These are phyloP conservation scores for Octonoba sinensis DNA, from an alignment of 2,888 invertebrate genomes.

Conservation along the genomic window DNA sequence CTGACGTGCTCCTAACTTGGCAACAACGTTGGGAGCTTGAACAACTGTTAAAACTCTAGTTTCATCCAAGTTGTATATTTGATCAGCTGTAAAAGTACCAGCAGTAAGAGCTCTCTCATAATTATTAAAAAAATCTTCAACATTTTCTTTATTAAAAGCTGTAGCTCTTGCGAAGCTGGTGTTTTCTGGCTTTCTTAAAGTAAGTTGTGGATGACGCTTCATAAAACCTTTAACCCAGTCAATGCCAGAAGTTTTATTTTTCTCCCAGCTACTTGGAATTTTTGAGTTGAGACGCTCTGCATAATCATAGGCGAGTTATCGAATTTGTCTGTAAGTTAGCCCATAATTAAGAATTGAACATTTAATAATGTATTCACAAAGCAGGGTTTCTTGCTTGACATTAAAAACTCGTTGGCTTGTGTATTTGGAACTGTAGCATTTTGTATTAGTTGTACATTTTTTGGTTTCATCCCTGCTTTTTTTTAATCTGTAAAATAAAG, in stretches of 20 bases:
- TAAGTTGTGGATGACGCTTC: constrained; percentile 7
- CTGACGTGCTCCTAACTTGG: background rate
- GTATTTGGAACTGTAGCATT: constrained; percentile 12
- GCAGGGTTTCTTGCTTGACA: background rate
- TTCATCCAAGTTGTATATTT: constrained; percentile 16
- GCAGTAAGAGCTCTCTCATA: background rate
- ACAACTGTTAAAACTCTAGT: constrained; percentile 3
- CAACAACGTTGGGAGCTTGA: constrained; percentile 16
- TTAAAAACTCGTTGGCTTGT: background rate
- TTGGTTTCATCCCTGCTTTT: background rate
- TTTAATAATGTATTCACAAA: constrained; percentile 13
- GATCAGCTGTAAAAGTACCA: background rate
- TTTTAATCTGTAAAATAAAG: constrained; percentile 5
- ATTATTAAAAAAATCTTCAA: background rate
- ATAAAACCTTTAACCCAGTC: constrained; percentile 14
- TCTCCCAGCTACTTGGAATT: constrained; percentile 2
- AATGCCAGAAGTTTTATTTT: constrained; percentile 13
- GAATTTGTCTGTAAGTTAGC: background rate
- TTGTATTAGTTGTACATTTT: background rate
- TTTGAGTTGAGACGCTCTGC: background rate
- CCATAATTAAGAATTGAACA: constrained; percentile 15
- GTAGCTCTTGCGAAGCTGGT: background rate
- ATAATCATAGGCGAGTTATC: background rate
- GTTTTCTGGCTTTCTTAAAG: constrained; percentile 13
- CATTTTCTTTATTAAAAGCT: constrained; percentile 9